Evolutionary conservation across 2,113 vertebrate species (phyloP), one percentile per base, ranked within the genome.

Genomic region (Sitta europaea): DNA sequence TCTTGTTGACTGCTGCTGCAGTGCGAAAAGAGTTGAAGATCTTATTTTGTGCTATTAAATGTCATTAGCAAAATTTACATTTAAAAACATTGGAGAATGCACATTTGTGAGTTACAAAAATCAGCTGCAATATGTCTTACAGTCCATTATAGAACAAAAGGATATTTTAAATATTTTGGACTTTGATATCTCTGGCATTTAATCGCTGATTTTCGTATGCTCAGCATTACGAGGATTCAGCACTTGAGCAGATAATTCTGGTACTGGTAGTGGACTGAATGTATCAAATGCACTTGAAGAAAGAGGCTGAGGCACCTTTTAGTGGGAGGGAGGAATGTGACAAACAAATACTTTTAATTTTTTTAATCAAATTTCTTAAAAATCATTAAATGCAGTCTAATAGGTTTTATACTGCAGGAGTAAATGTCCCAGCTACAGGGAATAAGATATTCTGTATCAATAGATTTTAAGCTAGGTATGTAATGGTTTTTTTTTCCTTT

Each of bases 401-500:
- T 54, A 5, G 4, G 8, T 88, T 85, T 86, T 76, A n/a, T 72
- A 21, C 57, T 67, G 58, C 47, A 38, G 19, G 18, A 92, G 33
- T 59, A 40, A 92, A 50, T 71, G 54, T 78, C 48, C 61, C 74
- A 79, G 88, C 87, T 96, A 43, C 23, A 68, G 88, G 85, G 65
- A 92, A 36, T 54, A 85, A 81, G 59, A 72, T 66, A 84, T 86
- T 91, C 84, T 97, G 68, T 90, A 97, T 92, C 86, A 95, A 68
- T 83, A 94, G 54, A 95, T 96, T 97, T 96, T 71, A 90, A 86
- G 63, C 92, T 96, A 94, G 74, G 63, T 73, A 3, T 81, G 89
- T 85, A 96, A 92, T 73, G 79, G 94, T 97, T 88, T 91, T 95
- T 93, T 96, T 97, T 98, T 97, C 88, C 93, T 98, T 96, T 97